Conservation (phyloP, 2,888 invertebrate genomes). For the Platypus cylindrus region DNA sequence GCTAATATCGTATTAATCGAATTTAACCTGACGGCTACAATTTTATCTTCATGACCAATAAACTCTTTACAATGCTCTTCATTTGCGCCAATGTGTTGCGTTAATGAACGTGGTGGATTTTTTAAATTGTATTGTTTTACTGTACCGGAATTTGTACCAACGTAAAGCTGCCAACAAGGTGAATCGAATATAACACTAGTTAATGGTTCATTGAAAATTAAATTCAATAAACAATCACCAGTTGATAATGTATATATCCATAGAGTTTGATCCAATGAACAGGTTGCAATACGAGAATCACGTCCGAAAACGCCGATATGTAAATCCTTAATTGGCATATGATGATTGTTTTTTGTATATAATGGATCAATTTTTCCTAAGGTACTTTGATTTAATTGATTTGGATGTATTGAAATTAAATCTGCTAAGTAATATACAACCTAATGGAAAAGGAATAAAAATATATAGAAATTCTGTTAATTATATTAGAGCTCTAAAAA, state of each 20-base stretch:
- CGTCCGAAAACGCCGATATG: slow-evolving; percentile 40
- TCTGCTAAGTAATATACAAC: slow-evolving; percentile 53
- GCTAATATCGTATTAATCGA: slow-evolving; percentile 56
- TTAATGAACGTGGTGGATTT: slow-evolving; percentile 52
- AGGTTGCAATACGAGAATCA: slow-evolving; percentile 58
- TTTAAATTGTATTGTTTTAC: slow-evolving; percentile 57
- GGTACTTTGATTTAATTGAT: slow-evolving; percentile 34
- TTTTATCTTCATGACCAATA: slow-evolving; percentile 52
- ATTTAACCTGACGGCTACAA: slow-evolving; percentile 62
- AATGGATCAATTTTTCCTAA: slow-evolving; percentile 47
- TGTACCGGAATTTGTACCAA: slow-evolving; percentile 59
- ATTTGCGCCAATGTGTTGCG: slow-evolving; percentile 48
- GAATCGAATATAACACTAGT: slow-evolving; percentile 56
- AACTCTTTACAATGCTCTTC: slow-evolving; percentile 34
- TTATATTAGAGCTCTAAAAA: neutral
- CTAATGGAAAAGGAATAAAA: slow-evolving; percentile 8
- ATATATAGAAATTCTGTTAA: neutral
- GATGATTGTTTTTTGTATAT: slow-evolving; percentile 67
- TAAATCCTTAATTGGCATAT: slow-evolving; percentile 66
- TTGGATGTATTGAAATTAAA: slow-evolving; percentile 36
- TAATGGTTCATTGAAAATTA: slow-evolving; percentile 60
- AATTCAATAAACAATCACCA: slow-evolving; percentile 55
- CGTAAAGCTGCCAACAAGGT: slow-evolving; percentile 56
- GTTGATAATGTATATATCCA: slow-evolving; percentile 64
- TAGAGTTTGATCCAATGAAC: slow-evolving; percentile 71